Evolutionary conservation across 1,140 invertebrate genomes (phyloP).

Genomic region (Gryon sp.): DNA sequence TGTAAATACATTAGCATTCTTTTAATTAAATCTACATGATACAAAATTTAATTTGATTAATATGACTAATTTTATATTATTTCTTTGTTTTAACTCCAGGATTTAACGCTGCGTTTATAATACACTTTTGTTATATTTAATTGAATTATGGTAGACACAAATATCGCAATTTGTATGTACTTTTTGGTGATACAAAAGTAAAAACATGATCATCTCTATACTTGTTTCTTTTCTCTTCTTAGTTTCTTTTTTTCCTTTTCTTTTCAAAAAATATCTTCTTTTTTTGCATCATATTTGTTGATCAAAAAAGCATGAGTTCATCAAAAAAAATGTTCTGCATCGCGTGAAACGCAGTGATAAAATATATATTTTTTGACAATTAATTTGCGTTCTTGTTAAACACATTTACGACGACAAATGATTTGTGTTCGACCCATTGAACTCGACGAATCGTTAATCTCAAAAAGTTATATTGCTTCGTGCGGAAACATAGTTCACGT

Average conservation of each 20-base stretch:
- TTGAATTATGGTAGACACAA: constrained; percentile 54
- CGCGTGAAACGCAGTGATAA: constrained; percentile 29
- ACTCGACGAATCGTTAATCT: constrained; percentile 6
- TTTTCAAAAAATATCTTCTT: too few relatives aligned
- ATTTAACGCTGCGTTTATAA: constrained; percentile 49
- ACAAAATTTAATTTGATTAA: constrained; percentile 26
- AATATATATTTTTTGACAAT: constrained; percentile 43
- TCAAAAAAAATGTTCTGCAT: constrained; percentile 13
- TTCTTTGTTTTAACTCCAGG: constrained; percentile 56
- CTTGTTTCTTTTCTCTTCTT: constrained; percentile 1
- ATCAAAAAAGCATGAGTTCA: constrained; percentile 15
- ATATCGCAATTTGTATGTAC: constrained; percentile 20
- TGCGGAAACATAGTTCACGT: constrained; percentile 9
- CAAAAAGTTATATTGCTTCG: constrained; percentile 1
- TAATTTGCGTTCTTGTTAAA: constrained; percentile 33
- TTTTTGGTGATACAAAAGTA: constrained; percentile 47
- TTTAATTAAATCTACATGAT: constrained; percentile 23
- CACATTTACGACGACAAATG: constrained; percentile 56
- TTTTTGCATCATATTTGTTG: too few relatives aligned
- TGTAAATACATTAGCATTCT: constrained; percentile 30
- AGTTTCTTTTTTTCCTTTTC: constrained; percentile 5
- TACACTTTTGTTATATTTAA: constrained; percentile 29
- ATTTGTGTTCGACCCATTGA: constrained; percentile 10
- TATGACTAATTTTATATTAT: too few relatives aligned
- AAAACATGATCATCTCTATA: constrained; percentile 37